phyloP scores from a whole-genome alignment of 2,113 vertebrate genomes.

The Microcebus jonahi region DNA sequence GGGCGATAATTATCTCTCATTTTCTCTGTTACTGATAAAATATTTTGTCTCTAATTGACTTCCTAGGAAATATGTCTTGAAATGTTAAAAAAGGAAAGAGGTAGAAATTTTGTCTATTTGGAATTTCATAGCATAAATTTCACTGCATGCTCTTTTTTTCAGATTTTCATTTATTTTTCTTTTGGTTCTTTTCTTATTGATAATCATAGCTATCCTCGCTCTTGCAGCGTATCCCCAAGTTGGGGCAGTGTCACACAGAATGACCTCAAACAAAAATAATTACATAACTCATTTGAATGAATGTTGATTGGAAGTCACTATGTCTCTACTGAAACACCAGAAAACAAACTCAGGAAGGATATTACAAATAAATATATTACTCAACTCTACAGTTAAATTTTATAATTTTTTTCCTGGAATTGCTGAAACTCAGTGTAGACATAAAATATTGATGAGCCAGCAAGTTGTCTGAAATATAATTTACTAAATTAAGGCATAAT shows the following conservation, averaged over 20 bases:
- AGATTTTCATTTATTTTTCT: background rate
- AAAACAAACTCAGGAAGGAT: background rate
- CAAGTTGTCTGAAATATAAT: constrained; percentile 43
- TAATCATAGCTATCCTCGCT: background rate
- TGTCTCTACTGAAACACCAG: background rate
- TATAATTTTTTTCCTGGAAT: background rate
- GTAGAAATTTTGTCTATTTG: background rate
- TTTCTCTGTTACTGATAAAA: background rate
- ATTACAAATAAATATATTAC: background rate
- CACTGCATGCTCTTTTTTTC: background rate
- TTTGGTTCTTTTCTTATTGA: background rate
- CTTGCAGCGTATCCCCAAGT: background rate
- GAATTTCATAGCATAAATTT: constrained; percentile 19
- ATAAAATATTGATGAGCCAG: constrained; percentile 42
- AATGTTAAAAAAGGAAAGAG: background rate
- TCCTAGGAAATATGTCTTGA: background rate
- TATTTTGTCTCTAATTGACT: background rate
- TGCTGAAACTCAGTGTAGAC: background rate
- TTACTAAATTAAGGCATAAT: constrained; percentile 42
- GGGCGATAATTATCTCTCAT: background rate
- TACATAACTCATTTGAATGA: background rate
- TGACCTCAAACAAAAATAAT: background rate
- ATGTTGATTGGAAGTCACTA: background rate
- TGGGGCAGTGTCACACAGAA: background rate
- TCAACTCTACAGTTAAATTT: background rate